phyloP scores from a whole-genome alignment of 1,140 invertebrate species.

The Philopotamus ludificatus region DNA sequence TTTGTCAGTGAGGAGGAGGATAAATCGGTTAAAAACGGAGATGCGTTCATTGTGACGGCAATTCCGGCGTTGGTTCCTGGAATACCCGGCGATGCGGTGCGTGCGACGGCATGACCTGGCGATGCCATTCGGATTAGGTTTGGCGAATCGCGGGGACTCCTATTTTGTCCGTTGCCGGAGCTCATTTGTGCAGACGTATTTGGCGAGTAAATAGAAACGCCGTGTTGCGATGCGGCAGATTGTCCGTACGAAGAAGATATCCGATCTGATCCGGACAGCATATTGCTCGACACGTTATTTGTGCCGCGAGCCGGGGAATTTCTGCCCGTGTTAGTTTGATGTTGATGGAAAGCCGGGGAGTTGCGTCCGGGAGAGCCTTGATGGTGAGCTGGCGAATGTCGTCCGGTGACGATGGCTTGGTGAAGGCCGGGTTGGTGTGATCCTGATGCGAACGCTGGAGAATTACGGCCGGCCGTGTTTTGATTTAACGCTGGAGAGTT shows the following conservation, averaged over 20 bases:
- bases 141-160: conserved; percentile 46
- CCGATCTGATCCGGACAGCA: conserved; percentile 38
- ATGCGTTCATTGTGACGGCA: conserved; percentile 57
- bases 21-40: conserved; percentile 45
- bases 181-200: conserved; percentile 44
- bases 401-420: background rate
- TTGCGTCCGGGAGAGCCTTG: conserved; percentile 42
- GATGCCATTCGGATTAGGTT: conserved; percentile 40
- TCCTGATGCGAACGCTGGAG: conserved; percentile 6
- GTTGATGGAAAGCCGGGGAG: conserved; percentile 23
- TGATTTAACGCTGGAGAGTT: conserved; percentile 38
- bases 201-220: conserved; percentile 42
- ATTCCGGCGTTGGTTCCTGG: conserved; percentile 60
- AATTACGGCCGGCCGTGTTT: conserved; percentile 42
- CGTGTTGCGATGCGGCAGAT: background rate
- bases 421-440: conserved; percentile 22
- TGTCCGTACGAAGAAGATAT: conserved; percentile 33
- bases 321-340: background rate
- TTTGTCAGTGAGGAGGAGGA: conserved; percentile 39
- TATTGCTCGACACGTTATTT: conserved; percentile 41
- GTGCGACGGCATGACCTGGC: conserved; percentile 46
- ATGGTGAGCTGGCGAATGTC: conserved; percentile 35
- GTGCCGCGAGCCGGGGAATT: conserved; percentile 39
- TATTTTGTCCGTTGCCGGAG: conserved; percentile 42
- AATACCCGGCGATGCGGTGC: conserved; percentile 53